Base-by-base conservation (phyloP, 2,797 vertebrate genomes). In the Tolypeutes matacus region DNA sequence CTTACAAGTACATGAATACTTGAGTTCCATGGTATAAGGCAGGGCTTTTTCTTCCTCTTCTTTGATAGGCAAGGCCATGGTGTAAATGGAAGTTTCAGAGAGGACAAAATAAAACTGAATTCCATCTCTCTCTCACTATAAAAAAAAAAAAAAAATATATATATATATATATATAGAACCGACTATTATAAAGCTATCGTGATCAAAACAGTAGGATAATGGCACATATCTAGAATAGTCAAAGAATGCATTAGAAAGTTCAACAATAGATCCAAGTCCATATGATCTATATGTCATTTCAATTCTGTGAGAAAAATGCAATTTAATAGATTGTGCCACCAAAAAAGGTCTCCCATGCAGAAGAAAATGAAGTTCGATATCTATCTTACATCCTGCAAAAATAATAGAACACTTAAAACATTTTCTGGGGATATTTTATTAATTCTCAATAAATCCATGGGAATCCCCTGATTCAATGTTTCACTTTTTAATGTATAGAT, bases 161-260 rank as follows among this genome's bases (percentile, higher is more conserved):
- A n/a, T n/a, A n/a, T n/a, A n/a, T n/a, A n/a, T n/a, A n/a, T n/a
- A n/a, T n/a, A n/a, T n/a, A 69, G 82, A 51, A 60, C 7, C 7
- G 39, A 4, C 67, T 53, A 49, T n/a, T 70, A 42, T 69, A 88
- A 53, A 77, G 17, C 11, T 62, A 51, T 25, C 25, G 7, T 87
- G n/a, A 53, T n/a, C n/a, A 64, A 87, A 93, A 62, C 67, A 80
- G 46, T 80, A n/a, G 53, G n/a, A 73, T 73, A 67, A 53, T 67
- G n/a, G n/a, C 11, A 58, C 36, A 83, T 34, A 86, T 17, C 12
- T 39, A 75, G 29, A 69, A 64, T 15, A 77, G 53, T 56, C 36
- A 64, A 67, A 92, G 17, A 78, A 60, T n/a, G n/a, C 31, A 64
- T 64, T 83, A 83, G 62, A 46, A 93, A 56, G 13, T 72, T 86